Percentiles rank a stretch among this genome's conserved stretches.
These are phyloP conservation scores for Sepioteuthis lessoniana DNA, from an alignment of 2,888 invertebrate genomes.

Conservation along the genomic window DNA sequence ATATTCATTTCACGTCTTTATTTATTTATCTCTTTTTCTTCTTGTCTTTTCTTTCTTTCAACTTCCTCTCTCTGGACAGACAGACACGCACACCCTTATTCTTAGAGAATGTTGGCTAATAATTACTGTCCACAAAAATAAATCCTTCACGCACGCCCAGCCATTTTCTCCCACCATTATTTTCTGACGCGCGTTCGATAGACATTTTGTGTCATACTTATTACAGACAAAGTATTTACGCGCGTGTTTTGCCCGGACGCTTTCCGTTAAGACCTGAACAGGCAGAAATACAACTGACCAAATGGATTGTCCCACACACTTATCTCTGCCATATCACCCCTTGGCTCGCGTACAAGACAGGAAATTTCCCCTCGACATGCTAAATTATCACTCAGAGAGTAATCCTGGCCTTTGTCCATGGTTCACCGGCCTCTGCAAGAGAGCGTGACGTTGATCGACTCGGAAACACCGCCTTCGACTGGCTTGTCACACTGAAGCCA, in stretches of 20 bases:
- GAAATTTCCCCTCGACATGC: constrained; percentile 21
- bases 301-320: not conserved
- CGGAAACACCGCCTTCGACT: not conserved
- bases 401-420: not conserved
- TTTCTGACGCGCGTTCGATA: not conserved
- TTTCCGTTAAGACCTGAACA: not conserved
- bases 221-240: not conserved
- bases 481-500: constrained; percentile 6
- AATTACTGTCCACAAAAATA: not conserved
- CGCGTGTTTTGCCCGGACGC: constrained; percentile 33
- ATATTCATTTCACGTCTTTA: too few species aligned
- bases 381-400: not conserved
- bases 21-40: too few species aligned
- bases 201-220: constrained; percentile 33
- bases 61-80: too few species aligned
- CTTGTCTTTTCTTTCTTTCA: too few species aligned
- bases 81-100: not conserved
- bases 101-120: not conserved
- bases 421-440: not conserved
- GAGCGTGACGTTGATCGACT: not conserved
- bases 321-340: constrained; percentile 15
- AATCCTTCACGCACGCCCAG: not conserved
- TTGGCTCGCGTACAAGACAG: constrained; percentile 1
- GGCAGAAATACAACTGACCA: not conserved
- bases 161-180: not conserved